phyloP scores from a whole-genome alignment of 2,797 vertebrate species.

The Crocidura indochinensis region DNA sequence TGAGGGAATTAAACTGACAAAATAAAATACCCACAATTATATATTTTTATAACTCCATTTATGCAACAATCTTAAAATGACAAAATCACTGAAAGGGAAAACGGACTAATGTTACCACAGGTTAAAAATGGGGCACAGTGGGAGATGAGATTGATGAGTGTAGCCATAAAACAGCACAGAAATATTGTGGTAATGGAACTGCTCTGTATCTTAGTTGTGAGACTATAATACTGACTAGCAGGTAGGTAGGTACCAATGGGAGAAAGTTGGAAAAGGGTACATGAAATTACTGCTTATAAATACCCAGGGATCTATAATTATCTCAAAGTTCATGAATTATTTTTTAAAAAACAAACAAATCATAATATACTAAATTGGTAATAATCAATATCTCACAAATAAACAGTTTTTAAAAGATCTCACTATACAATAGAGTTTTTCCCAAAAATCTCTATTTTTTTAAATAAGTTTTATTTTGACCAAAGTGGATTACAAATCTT shows the following conservation, averaged over 20 bases:
- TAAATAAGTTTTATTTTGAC: no score
- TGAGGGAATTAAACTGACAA: slow-evolving; percentile 51
- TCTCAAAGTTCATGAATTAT: slow-evolving; percentile 46
- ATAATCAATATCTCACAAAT: not conserved
- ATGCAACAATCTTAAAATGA: slow-evolving; percentile 56
- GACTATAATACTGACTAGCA: not conserved
- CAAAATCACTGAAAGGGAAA: slow-evolving; percentile 48
- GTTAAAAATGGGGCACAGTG: not conserved
- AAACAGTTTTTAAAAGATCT: slow-evolving; percentile 49
- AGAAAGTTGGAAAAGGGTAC: not conserved
- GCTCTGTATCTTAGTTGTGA: not conserved
- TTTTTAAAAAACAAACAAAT: not conserved
- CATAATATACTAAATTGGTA: not conserved
- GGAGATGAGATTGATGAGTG: not conserved
- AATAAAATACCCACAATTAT: not conserved
- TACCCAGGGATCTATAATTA: not conserved
- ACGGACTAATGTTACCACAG: not conserved
- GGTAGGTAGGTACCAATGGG: not conserved
- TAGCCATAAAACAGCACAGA: not conserved
- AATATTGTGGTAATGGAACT: not conserved
- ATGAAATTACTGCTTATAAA: slow-evolving; percentile 23
- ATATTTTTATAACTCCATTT: slow-evolving; percentile 15
- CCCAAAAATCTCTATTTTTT: not conserved
- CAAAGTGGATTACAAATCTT: no score
- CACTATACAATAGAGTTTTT: not conserved